These are phyloP conservation scores for Cettia cetti DNA, from an alignment of 2,113 vertebrate genomes.

Conservation along the genomic window DNA sequence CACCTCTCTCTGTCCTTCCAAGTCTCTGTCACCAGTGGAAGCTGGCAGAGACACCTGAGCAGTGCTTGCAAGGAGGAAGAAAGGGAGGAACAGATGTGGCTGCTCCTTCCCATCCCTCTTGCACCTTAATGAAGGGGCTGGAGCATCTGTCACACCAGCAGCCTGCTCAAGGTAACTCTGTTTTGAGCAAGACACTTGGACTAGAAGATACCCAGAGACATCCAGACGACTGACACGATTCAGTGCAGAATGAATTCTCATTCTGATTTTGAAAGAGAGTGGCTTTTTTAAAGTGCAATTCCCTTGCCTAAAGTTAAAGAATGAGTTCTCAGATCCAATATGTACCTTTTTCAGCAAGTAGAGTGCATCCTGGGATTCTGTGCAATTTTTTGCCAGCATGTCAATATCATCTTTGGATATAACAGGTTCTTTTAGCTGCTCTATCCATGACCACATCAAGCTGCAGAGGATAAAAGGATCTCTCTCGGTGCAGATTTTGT, in stretches of 20 bases:
- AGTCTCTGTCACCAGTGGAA: neutral
- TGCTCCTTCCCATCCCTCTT: neutral
- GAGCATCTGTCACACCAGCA: neutral
- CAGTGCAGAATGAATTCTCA: neutral
- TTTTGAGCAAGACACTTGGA: neutral
- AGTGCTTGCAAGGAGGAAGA: neutral
- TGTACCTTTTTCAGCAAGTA: constrained; percentile 86
- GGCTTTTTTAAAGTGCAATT: neutral
- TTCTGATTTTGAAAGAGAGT: neutral
- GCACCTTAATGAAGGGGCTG: neutral
- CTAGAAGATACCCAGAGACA: neutral
- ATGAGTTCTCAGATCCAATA: neutral
- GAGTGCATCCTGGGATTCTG: constrained; percentile 75
- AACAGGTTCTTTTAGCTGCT: constrained; percentile 91
- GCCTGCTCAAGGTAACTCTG: neutral
- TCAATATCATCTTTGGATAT: constrained; percentile 82
- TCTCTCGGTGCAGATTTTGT: constrained; percentile 84
- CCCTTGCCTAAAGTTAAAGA: neutral
- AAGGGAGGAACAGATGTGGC: neutral
- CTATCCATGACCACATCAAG: constrained; percentile 98
- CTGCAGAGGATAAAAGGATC: constrained; percentile 87
- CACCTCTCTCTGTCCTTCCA: neutral
- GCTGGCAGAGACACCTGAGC: neutral
- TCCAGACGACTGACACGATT: neutral
- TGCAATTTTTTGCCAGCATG: constrained; percentile 69